These are phyloP conservation scores for Popillia japonica DNA, from an alignment of 1,140 invertebrate species.

Conservation along the genomic window DNA sequence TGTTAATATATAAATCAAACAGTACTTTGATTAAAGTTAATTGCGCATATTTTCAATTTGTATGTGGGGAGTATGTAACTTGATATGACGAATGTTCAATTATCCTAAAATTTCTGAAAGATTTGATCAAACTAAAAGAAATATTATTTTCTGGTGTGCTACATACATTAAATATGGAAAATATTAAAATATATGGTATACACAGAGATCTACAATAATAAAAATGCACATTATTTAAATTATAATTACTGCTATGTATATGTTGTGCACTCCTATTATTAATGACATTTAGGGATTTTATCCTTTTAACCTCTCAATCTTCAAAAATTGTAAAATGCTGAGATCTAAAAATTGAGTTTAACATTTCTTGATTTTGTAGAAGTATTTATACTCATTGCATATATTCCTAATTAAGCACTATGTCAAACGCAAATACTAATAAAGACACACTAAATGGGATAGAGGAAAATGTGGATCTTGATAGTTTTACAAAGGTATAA, in stretches of 20 bases:
- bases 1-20: conserved; percentile 22
- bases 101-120: neutral
- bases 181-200: no score
- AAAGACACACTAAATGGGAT: neutral
- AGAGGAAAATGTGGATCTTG: neutral
- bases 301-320: neutral
- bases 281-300: conserved; percentile 12
- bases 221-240: no score
- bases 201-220: no score
- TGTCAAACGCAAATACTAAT: neutral
- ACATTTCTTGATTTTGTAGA: neutral
- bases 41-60: neutral
- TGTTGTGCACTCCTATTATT: no score
- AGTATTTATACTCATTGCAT: neutral
- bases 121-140: no score
- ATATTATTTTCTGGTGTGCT: no score
- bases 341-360: neutral
- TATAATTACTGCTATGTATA: no score
- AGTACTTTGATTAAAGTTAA: neutral
- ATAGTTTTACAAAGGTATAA: neutral
- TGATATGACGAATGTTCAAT: neutral
- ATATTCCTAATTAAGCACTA: neutral
- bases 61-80: conserved; percentile 22
- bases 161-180: no score
- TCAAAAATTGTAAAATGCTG: neutral